Evolutionary conservation across 2,888 invertebrate genomes (phyloP), one percentile per base, ranked within the genome.

Genomic region (Ochropacha duplaris): DNA sequence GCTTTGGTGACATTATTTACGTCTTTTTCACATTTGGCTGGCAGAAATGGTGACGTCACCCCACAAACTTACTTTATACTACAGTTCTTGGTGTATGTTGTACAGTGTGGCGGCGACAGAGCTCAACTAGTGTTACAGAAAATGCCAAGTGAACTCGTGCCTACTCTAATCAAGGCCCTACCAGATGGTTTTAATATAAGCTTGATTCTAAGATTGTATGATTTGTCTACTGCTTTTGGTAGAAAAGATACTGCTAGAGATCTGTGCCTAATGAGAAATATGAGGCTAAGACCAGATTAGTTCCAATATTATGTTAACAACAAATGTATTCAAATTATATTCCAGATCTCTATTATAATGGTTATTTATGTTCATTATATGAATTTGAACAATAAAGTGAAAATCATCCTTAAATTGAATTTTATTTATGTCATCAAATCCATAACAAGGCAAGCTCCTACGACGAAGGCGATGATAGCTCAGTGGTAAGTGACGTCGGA

Each of bases 161-260:
- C 97, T 26, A 96, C 96, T 72, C 90, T 98, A 64, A 93, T 98
- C 58, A 97, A 97, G 83, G 95, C 96, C 52, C 87, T 97, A 55
- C 97, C 97, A 0, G 96, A 96, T 72, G 92, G 95, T 69, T 97
- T 97, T 77, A 95, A 94, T 63, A 96, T 95, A 62, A 94, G 95
- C 64, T 90, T 97, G 57, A 92, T 97, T 61, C 88, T 97, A 54
- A 94, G 96, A 76, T 89, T 97, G 61, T 97, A 98, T 83, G 98
- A 98, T 86, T 93, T 98, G 54, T 94, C 95, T 54, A 95, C 95
- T 22, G 86, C 94, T 22, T 94, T 94, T 56, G 98, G 98, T 1
- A 94, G 98, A 57, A 96, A 96, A 79, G 95, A 96, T 59, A 97
- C 97, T 56, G 97, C 98, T 0, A 95, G 97, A 75, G 98, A 98